Base-by-base conservation (phyloP, 2,113 vertebrate species). In the Saccopteryx bilineata region DNA sequence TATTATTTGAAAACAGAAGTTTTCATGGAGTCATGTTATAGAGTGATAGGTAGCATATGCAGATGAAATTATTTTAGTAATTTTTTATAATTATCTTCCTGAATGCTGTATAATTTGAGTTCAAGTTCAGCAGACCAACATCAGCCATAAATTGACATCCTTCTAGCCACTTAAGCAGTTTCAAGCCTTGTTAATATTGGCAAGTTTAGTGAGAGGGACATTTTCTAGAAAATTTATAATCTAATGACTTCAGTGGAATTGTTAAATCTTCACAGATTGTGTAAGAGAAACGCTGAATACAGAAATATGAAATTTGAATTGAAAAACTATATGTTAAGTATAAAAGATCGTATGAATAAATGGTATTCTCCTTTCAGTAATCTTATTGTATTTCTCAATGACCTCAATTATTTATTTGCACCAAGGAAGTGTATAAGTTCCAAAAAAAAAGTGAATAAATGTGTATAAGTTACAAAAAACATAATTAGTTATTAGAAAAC, bases 101-200 rank as follows among this genome's bases (percentile, higher is more conserved):
- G 74, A 88, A 94, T 91, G 19, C 87, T 74, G 13, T 78, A 8
- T 46, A 85, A 76, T 84, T 91, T 83, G 54, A 89, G 56, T 87
- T 95, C 28, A 48, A 91, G 91, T 93, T 97, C 82, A 97, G 8
- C 48, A 90, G 71, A 92, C 56, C 71, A 93, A 28, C 15, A 94
- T 95, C 78, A 95, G 54, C 83, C 76, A 76, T 94, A 95, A 93
- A 92, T 86, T 96, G 68, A 23, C 19, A 93, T 65, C 15, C 26
- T 95, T 96, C 95, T 94, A 96, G 65, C 76, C 81, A 95, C 54
- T 94, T 92, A 94, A 96, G 52, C 71, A 84, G 92, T 93, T 94
- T 81, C 21, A 94, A 90, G 82, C 79, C 75, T 95, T 89, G 83
- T 82, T 91, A 94, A 91, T 56, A 93, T 33, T 94, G 60, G 63